Percentiles rank a stretch among this genome's conserved stretches.
phyloP scores from a whole-genome alignment of 2,797 vertebrate genomes.

The Acanthurus tractus region DNA sequence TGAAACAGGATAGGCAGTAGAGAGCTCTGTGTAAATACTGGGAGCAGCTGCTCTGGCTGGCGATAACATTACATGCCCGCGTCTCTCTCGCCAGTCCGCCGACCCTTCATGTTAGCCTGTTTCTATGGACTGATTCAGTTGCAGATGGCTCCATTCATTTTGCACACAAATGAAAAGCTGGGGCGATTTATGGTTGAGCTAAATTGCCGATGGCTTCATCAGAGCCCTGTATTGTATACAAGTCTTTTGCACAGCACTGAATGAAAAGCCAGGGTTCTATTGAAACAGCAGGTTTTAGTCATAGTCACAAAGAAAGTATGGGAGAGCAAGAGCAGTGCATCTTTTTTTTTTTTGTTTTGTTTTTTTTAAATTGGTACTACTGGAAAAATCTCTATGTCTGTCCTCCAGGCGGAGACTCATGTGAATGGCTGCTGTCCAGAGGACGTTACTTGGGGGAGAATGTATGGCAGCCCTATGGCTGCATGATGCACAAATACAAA shows the following conservation, averaged over 20 bases:
- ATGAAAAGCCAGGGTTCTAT: constrained; percentile 51
- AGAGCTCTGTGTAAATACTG: constrained; percentile 28
- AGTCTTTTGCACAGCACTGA: constrained; percentile 51
- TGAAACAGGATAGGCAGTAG: constrained; percentile 19
- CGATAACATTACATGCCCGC: constrained; percentile 37
- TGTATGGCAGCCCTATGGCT: constrained; percentile 98
- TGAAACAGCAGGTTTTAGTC: constrained; percentile 54
- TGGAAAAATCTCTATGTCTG: constrained; percentile 55
- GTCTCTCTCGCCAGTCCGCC: constrained; percentile 33
- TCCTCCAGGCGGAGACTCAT: constrained; percentile 91
- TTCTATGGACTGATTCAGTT: constrained; percentile 57
- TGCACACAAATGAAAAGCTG: constrained; percentile 61
- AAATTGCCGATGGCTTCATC: constrained; percentile 63
- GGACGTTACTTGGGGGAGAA: constrained; percentile 96
- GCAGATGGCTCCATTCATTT: constrained; percentile 67
- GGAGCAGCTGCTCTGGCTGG: constrained; percentile 59
- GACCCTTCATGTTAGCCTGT: constrained; percentile 39
- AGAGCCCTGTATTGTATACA: constrained; percentile 54
- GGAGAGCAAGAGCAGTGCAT: constrained; percentile 17
- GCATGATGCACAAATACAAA: constrained; percentile 99
- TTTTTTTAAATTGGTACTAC: constrained; percentile 35
- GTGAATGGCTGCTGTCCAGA: constrained; percentile 95
- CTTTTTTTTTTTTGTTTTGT: not conserved
- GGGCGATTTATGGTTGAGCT: constrained; percentile 49
- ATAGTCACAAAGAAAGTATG: constrained; percentile 15